A percentile compares a stretch with the other conserved stretches of the same genome.
Evolutionary conservation across 2,797 vertebrate species (phyloP).

Genomic region (Chloroceryle inda): DNA sequence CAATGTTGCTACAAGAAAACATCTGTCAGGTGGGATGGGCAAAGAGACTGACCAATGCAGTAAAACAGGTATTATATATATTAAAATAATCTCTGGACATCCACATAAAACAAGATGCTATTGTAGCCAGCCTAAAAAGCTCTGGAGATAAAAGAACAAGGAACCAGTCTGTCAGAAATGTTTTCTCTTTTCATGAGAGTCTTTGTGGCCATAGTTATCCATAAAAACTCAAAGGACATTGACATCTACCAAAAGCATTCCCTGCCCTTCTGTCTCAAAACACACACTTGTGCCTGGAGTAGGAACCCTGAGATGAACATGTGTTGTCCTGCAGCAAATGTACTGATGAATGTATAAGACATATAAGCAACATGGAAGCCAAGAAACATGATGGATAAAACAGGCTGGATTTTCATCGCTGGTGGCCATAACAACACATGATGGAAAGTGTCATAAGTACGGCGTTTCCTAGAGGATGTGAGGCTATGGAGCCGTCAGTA

Average conservation of each 20-base stretch:
- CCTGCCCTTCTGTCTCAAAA: conserved; percentile 25
- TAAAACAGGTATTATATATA: background rate
- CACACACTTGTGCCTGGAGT: background rate
- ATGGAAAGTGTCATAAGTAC: background rate
- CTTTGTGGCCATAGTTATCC: background rate
- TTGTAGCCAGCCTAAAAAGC: background rate
- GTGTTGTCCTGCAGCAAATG: background rate
- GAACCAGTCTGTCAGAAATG: background rate
- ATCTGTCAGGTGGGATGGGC: background rate
- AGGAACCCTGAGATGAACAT: background rate
- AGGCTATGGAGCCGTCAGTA: conserved; percentile 29
- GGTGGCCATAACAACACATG: conserved; percentile 36
- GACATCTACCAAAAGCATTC: conserved; percentile 12
- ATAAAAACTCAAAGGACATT: background rate
- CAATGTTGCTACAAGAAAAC: background rate
- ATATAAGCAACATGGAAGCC: background rate
- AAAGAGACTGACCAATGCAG: background rate
- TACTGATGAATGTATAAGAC: background rate
- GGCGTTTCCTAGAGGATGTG: conserved; percentile 41
- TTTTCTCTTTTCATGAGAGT: background rate
- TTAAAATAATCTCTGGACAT: background rate
- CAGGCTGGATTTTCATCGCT: conserved; percentile 36
- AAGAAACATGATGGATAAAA: conserved; percentile 21
- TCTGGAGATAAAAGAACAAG: background rate
- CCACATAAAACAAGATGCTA: background rate